These are phyloP conservation scores for Dendropsophus ebraccatus DNA, from an alignment of 2,113 vertebrate species.

Conservation along the genomic window DNA sequence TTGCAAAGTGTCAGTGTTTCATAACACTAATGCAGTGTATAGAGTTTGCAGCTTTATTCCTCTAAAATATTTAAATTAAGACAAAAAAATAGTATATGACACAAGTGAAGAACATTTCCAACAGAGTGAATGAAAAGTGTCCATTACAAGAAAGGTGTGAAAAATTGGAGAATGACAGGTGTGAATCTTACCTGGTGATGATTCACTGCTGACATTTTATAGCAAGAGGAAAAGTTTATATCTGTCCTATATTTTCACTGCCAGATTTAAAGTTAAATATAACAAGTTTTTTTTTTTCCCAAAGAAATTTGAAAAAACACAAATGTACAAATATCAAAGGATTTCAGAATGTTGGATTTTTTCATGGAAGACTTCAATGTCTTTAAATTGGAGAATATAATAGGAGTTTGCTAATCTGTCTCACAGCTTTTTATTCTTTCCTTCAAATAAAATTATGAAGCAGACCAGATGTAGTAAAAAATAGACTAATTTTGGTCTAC, in stretches of 20 bases:
- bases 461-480: too few species aligned
- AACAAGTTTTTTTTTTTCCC: background rate
- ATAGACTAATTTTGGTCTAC: too few species aligned
- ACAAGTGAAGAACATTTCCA: background rate
- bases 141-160: conserved; percentile 6
- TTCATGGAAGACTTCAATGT: too few species aligned
- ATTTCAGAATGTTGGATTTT: too few species aligned
- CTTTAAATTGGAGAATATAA: too few species aligned
- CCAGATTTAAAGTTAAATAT: conserved; percentile 8
- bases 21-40: too few species aligned
- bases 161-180: conserved; percentile 3
- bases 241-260: background rate
- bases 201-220: conserved; percentile 2
- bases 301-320: background rate
- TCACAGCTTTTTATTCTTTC: too few species aligned
- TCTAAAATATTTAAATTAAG: background rate
- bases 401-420: too few species aligned
- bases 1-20: too few species aligned
- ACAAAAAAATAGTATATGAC: background rate
- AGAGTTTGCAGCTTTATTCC: background rate
- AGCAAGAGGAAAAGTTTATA: background rate
- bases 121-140: conserved; percentile 11
- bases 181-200: conserved; percentile 15
- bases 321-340: background rate
- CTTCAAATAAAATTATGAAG: too few species aligned